These are phyloP conservation scores for Cotesia congregata DNA, from an alignment of 2,888 invertebrate genomes.

Conservation along the genomic window DNA sequence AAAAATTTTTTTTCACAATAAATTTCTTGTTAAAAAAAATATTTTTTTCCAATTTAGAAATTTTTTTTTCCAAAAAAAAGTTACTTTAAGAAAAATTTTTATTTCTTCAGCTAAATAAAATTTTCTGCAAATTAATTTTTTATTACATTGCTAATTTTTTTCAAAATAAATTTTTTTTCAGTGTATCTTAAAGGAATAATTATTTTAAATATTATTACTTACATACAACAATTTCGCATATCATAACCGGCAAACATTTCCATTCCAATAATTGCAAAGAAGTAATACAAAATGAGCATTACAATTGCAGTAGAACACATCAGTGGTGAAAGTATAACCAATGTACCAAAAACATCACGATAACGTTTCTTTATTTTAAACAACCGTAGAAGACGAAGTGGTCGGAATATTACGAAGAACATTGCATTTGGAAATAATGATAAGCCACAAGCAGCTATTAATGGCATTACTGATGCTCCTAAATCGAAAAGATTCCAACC, in stretches of 20 bases:
- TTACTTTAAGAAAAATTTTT: too few species aligned
- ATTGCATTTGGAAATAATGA: conserved; percentile 79
- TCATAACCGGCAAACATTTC: conserved; percentile 84
- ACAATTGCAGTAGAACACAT: conserved; percentile 88
- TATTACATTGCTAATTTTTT: not conserved
- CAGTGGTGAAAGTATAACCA: conserved; percentile 84
- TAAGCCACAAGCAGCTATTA: conserved; percentile 79
- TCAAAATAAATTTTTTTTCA: too few species aligned
- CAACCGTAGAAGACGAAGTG: conserved; percentile 77
- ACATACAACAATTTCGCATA: conserved; percentile 87
- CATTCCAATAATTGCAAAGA: conserved; percentile 92
- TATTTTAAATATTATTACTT: conserved; percentile 64
- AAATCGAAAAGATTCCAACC: conserved; percentile 91
- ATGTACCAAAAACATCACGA: conserved; percentile 86
- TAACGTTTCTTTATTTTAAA: conserved; percentile 87
- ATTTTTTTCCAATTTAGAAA: too few species aligned
- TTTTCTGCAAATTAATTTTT: not conserved
- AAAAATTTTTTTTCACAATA: too few species aligned
- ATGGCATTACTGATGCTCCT: conserved; percentile 77
- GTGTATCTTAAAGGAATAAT: too few species aligned
- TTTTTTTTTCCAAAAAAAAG: too few species aligned
- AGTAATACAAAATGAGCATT: conserved; percentile 88
- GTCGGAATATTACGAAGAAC: conserved; percentile 81
- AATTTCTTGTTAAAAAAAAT: too few species aligned
- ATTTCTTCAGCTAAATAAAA: too few species aligned